These are phyloP conservation scores for Mesoligia furuncula DNA, from an alignment of 2,888 invertebrate genomes.

Conservation along the genomic window DNA sequence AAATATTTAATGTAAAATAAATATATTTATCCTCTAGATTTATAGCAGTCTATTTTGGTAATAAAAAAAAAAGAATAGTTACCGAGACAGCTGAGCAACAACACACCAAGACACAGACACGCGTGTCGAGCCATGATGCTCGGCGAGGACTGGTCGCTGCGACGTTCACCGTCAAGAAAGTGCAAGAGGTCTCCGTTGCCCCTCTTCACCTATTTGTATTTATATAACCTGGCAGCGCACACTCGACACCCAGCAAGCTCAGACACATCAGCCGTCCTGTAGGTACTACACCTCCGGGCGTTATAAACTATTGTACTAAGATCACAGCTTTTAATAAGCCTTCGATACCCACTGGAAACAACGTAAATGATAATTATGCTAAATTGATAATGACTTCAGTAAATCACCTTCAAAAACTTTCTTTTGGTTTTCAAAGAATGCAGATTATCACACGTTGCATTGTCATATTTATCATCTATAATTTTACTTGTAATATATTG, in stretches of 20 bases:
- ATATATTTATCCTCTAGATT: slow-evolving; percentile 33
- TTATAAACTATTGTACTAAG: slow-evolving; percentile 76
- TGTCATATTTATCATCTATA: slow-evolving; percentile 10
- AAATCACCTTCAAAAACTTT: slow-evolving; percentile 69
- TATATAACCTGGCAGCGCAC: slow-evolving; percentile 86
- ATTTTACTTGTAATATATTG: not conserved
- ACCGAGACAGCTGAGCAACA: slow-evolving; percentile 87
- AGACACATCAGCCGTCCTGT: slow-evolving; percentile 80
- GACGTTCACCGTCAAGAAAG: slow-evolving; percentile 87
- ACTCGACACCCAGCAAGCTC: slow-evolving; percentile 76
- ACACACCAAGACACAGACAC: slow-evolving; percentile 87
- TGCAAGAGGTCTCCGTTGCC: slow-evolving; percentile 88
- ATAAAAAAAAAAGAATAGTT: slow-evolving; percentile 75
- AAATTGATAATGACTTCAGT: slow-evolving; percentile 66
- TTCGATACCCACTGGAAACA: slow-evolving; percentile 73
- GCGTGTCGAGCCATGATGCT: slow-evolving; percentile 90
- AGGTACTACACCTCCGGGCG: slow-evolving; percentile 76
- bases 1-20: slow-evolving; percentile 18
- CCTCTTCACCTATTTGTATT: slow-evolving; percentile 90
- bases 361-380: slow-evolving; percentile 74
- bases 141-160: slow-evolving; percentile 86
- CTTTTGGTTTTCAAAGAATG: slow-evolving; percentile 40
- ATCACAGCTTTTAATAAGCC: slow-evolving; percentile 84
- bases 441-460: slow-evolving; percentile 12
- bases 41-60: slow-evolving; percentile 11